These are phyloP conservation scores for Schizopygopsis malacanthus DNA, from an alignment of 2,797 vertebrate genomes.

Conservation along the genomic window DNA sequence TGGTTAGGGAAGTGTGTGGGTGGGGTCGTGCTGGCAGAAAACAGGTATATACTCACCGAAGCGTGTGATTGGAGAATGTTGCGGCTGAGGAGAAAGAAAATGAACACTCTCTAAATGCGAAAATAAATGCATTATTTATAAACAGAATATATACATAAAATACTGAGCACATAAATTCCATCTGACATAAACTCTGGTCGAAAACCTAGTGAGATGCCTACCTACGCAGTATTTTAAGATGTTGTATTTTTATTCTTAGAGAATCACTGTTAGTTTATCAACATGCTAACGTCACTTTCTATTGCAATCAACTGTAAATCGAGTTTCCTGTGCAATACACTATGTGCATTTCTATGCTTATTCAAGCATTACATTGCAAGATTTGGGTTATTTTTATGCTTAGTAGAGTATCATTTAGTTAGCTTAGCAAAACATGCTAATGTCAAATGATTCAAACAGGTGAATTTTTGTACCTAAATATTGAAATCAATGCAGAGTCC, in stretches of 20 bases:
- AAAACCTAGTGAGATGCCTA: not conserved
- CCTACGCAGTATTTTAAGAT: not conserved
- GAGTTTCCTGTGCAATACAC: not conserved
- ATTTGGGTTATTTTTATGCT: not conserved
- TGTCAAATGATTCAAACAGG: not conserved
- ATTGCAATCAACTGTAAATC: not conserved
- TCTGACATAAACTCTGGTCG: not conserved
- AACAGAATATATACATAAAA: not conserved
- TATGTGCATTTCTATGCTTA: not conserved
- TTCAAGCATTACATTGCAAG: not conserved
- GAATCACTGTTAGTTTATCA: not conserved
- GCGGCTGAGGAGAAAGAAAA: slow-evolving; percentile 5
- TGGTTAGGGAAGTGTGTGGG: slow-evolving; percentile 59
- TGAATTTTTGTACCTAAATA: not conserved
- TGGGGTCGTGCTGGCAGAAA: slow-evolving; percentile 61
- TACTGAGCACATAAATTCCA: not conserved
- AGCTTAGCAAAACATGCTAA: not conserved
- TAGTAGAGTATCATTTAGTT: not conserved
- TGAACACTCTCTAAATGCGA: not conserved
- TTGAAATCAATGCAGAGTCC: not conserved
- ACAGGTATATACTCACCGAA: slow-evolving; percentile 65
- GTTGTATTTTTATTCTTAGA: not conserved
- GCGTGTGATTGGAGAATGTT: slow-evolving; percentile 57
- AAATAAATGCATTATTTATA: not conserved
- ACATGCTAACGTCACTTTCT: not conserved